phyloP scores from a whole-genome alignment of 2,797 vertebrate species.

The Lateolabrax maculatus region DNA sequence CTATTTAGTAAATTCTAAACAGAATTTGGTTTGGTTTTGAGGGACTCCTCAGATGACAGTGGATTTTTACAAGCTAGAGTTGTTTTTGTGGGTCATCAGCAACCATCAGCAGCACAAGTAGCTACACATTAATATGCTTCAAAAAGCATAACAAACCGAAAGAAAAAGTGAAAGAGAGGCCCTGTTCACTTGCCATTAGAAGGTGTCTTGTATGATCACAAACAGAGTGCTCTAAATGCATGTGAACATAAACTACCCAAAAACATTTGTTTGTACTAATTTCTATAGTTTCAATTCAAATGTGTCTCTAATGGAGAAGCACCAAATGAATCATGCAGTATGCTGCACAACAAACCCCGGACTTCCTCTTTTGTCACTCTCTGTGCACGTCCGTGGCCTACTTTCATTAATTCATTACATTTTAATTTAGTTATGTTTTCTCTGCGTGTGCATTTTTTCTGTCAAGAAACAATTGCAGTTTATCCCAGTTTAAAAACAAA shows the following conservation, averaged over 20 bases:
- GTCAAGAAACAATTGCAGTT: not conserved
- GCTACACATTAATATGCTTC: not conserved
- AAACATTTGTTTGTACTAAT: too few relatives aligned
- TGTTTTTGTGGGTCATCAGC: not conserved
- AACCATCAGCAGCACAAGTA: not conserved
- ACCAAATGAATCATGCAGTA: not conserved
- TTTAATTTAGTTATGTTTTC: not conserved
- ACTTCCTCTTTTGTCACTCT: not conserved
- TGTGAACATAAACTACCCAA: not conserved
- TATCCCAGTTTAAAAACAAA: not conserved
- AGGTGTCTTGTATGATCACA: not conserved
- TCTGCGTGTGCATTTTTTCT: not conserved
- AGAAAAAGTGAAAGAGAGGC: not conserved
- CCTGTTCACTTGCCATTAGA: not conserved
- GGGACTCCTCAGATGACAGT: not conserved
- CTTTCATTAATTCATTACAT: not conserved
- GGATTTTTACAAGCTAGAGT: not conserved
- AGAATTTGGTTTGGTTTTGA: not conserved
- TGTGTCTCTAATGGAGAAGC: not conserved
- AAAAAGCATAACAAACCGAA: not conserved
- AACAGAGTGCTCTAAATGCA: not conserved
- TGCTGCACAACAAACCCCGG: too few relatives aligned
- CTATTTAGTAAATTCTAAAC: not conserved
- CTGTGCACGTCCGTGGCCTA: not conserved
- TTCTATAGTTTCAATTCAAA: not conserved